phyloP scores from a whole-genome alignment of 2,797 vertebrate genomes.

The Halcyon badia region DNA sequence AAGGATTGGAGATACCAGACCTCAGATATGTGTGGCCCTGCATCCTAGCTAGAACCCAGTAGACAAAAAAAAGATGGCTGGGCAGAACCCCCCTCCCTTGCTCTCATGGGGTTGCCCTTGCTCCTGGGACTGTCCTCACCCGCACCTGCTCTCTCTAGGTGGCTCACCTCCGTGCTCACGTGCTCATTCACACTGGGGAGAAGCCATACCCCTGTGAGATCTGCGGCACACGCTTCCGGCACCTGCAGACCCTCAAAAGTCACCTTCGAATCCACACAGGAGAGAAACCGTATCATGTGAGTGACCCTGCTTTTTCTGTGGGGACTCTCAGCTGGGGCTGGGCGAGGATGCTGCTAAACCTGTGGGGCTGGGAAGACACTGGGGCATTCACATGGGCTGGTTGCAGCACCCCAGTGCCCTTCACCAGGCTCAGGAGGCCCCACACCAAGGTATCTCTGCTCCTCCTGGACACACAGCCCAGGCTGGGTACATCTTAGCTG shows the following conservation, averaged over 20 bases:
- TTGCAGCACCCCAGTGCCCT: not conserved
- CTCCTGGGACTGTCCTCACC: not conserved
- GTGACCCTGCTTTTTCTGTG: constrained; percentile 31
- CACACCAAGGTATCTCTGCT: not conserved
- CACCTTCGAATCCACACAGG: constrained; percentile 98
- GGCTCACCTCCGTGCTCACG: constrained; percentile 96
- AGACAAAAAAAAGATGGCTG: not conserved
- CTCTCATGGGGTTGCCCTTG: not conserved
- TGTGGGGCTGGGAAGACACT: not conserved
- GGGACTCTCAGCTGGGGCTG: not conserved
- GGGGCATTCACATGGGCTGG: rapidly evolving
- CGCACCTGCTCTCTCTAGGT: constrained; percentile 80
- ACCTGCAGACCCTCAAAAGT: constrained; percentile 98
- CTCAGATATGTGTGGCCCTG: rapidly evolving
- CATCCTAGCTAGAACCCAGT: not conserved
- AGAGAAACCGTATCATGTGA: constrained; percentile 98
- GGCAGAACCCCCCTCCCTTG: not conserved
- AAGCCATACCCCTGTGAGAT: constrained; percentile 99
- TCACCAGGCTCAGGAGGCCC: not conserved
- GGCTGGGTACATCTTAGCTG: not conserved
- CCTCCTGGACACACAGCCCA: not conserved
- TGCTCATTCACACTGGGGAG: constrained; percentile 98
- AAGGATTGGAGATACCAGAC: not conserved
- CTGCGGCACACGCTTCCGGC: constrained; percentile 96
- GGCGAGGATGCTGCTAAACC: not conserved